Conservation (phyloP, 2,797 vertebrate species). For the Neopelma chrysocephalum region DNA sequence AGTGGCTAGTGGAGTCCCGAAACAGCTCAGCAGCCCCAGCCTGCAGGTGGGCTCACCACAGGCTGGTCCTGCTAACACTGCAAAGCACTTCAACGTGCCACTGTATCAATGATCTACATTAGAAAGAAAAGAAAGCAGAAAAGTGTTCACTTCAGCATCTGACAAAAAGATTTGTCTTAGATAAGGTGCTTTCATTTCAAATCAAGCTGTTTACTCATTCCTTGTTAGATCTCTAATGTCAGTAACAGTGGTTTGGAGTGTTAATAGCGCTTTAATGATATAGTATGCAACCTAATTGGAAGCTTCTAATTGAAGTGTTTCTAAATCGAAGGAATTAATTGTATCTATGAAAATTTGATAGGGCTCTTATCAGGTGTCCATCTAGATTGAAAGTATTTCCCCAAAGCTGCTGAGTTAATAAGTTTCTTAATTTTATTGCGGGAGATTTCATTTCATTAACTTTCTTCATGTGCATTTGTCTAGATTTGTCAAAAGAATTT, state of each 20-base stretch:
- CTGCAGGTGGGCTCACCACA: rapidly evolving
- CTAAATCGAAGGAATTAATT: conserved; percentile 59
- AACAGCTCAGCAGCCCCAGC: not conserved
- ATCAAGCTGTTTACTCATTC: not conserved
- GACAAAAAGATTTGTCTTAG: not conserved
- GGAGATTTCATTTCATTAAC: conserved; percentile 40
- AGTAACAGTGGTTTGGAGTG: conserved; percentile 12
- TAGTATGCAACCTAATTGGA: conserved; percentile 35
- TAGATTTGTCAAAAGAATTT: conserved; percentile 26
- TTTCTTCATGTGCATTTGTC: not conserved
- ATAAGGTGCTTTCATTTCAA: not conserved
- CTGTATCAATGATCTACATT: rapidly evolving
- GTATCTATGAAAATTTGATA: conserved; percentile 57
- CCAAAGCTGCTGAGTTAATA: conserved; percentile 23
- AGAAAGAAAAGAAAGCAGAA: not conserved
- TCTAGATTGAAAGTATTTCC: conserved; percentile 36
- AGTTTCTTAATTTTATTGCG: conserved; percentile 44
- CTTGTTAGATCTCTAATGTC: not conserved
- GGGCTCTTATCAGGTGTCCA: conserved; percentile 41
- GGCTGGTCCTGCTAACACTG: not conserved
- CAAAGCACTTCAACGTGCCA: not conserved
- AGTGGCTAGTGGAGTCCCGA: rapidly evolving
- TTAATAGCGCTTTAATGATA: conserved; percentile 46
- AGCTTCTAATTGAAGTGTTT: conserved; percentile 52
- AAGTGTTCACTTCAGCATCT: rapidly evolving